Evolutionary conservation across 2,888 invertebrate genomes (phyloP), one percentile per base, ranked within the genome.

Genomic region (Catocala nupta): DNA sequence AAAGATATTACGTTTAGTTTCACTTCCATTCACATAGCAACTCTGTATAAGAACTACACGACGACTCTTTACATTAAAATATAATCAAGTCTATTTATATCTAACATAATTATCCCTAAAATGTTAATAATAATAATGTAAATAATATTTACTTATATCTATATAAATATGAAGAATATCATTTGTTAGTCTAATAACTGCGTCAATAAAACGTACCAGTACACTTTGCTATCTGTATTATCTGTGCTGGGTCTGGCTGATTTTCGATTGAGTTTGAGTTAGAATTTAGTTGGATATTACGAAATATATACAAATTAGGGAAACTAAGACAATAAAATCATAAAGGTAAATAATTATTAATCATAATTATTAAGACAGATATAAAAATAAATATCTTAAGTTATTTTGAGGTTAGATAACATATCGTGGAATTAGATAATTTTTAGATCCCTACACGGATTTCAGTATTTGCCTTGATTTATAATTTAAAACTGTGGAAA

Each of bases 351-450:
- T 57, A 13, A 43, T 16, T 42, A n/a, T 5, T 52, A 48, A 5
- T n/a, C 9, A 25, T 52, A 42, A 43, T 60, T 48, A 11, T 33
- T 25, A 0, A 7, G 10, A 10, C 0, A 49, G 49, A 33, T 12
- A n/a, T 25, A 6, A 60, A 50, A 51, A 55, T 42, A 11, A 39
- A 50, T 44, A 11, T 43, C 47, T 48, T 43, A 71, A 61, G 36
- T 6, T 44, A 61, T 80, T 90, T 90, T 89, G 85, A 91, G 91
- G 91, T 91, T 91, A 91, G 86, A 59, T 86, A 83, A 78, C 80
- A 81, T 82, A 85, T 81, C 84, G 82, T 84, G 85, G 78, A 82
- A 84, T 82, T 83, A 80, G 81, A 71, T 83, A 81, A 82, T 81
- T 77, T 74, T 68, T 56, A n/a, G 48, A 50, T 68, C 69, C 64